Evolutionary conservation across 2,113 vertebrate species (phyloP), one percentile per base, ranked within the genome.

Genomic region (rat (Rattus norvegicus)): DNA sequence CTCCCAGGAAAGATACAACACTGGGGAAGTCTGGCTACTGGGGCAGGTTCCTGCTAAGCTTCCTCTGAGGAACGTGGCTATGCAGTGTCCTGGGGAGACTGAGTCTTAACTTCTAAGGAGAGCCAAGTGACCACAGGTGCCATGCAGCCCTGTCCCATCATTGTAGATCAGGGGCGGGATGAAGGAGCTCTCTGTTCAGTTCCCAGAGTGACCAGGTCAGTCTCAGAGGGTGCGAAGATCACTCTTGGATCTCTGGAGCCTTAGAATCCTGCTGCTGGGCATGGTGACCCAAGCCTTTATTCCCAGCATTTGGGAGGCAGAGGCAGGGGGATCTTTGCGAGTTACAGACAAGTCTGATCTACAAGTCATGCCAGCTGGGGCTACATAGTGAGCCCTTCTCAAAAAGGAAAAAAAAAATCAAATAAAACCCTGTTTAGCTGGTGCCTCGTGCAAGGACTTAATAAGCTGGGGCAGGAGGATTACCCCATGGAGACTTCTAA

Each of bases 231-330:
- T 16, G 13, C 17, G 49, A 1, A 2, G 1, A 28, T 9, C 5
- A 19, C 6, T 22, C 72, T 10, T n/a, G 69, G 47, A 0, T 0
- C 59, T 70, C 67, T 56, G 7, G 3, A 4, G 73, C 96, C 28
- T 14, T 28, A 0, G 10, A 1, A 0, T 4, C 7, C 75, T 26
- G 61, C 56, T 1, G 36, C 19, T 61, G 36, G 22, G 10, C 5
- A 12, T n/a, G 69, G 69, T 56, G 52, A 30, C 20, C 17, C 13
- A 47, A 26, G 24, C 33, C 56, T 84, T 36, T 84, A 28, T 28
- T 26, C 22, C 54, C 22, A 84, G 22, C 20, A 39, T n/a, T 59
- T 39, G 33, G 80, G 54, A 83, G 36, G 11, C 79, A 24, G 79
- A 59, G 19, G 54, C 80, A 61, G 54, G 79, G 24, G n/a, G 4